These are phyloP conservation scores for Vicugna pacos DNA, from an alignment of 2,113 vertebrate species.

Conservation along the genomic window DNA sequence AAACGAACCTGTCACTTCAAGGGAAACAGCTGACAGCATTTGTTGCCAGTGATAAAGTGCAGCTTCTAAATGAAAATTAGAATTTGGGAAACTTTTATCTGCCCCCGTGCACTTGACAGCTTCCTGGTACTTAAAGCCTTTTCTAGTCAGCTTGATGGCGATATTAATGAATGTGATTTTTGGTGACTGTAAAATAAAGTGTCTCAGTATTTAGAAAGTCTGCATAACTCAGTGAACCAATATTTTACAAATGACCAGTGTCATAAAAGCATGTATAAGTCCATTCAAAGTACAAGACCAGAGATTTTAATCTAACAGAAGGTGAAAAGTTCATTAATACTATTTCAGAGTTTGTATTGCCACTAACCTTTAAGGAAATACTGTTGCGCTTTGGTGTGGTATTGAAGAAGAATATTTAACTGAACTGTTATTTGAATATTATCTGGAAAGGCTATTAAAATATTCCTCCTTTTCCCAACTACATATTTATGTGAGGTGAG, in stretches of 20 bases:
- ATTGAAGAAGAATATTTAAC: neutral
- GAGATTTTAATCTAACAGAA: neutral
- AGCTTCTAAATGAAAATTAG: neutral
- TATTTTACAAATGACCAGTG: neutral
- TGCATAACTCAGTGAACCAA: neutral
- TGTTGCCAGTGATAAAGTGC: neutral
- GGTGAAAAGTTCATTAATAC: neutral
- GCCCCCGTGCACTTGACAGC: neutral
- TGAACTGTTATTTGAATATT: neutral
- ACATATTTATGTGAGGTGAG: neutral
- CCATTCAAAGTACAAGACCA: neutral
- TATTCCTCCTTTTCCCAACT: neutral
- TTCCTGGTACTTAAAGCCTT: neutral
- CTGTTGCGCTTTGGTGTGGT: neutral
- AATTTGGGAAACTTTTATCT: neutral
- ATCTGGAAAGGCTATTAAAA: neutral
- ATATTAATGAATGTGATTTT: neutral
- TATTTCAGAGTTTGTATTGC: neutral
- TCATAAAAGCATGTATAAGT: neutral
- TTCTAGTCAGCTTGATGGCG: neutral
- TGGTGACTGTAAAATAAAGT: neutral
- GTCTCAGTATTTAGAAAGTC: neutral
- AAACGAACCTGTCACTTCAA: neutral
- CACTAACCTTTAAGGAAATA: neutral
- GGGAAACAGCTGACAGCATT: neutral